Evolutionary conservation across 2,888 invertebrate species (phyloP), one percentile per base, ranked within the genome.

Genomic region (Lepas anatifera): DNA sequence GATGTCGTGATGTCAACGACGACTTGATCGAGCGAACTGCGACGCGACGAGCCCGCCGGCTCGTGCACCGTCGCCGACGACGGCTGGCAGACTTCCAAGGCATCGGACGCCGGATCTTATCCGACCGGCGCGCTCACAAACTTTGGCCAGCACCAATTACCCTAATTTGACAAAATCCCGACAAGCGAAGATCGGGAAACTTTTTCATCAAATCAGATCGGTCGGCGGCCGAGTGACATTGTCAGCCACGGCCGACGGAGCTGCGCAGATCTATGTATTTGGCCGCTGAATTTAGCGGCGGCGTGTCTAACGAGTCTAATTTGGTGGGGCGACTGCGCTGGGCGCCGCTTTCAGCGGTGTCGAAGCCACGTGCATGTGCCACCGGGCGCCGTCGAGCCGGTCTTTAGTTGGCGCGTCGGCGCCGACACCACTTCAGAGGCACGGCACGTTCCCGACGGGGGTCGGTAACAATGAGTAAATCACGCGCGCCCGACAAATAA

Each of bases 391-490:
- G 32, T 16, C 7, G 3, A 18, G 32, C 58, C 25, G 6, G 1
- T 16, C 48, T n/a, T 48, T 48, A 48, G 48, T 48, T 48, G 48
- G 48, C 58, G 18, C 13, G 25, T 22, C 25, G n/a, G 25, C 48
- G 48, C 48, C 25, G 48, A 6, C n/a, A n/a, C 48, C 25, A 48
- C 32, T 58, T 32, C 18, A 8, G 18, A 58, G 18, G 18, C 58
- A 1, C 32, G 7, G 58, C 58, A 58, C 58, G 58, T 58, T 32
- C 18, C 6, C 4, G 58, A 29, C 32, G 58, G 58, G 58, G 22
- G 58, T 18, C 58, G 32, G 58, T 58, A 58, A 58, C 58, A 58
- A 58, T 58, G 58, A 58, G 58, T 32, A 58, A 58, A 58, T 58
- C 58, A 58, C 58, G 58, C 32, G 58, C 6, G 22, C 48, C 18